Evolutionary conservation across 2,797 vertebrate genomes (phyloP).

Genomic region (Microctenopoma lineatum): DNA sequence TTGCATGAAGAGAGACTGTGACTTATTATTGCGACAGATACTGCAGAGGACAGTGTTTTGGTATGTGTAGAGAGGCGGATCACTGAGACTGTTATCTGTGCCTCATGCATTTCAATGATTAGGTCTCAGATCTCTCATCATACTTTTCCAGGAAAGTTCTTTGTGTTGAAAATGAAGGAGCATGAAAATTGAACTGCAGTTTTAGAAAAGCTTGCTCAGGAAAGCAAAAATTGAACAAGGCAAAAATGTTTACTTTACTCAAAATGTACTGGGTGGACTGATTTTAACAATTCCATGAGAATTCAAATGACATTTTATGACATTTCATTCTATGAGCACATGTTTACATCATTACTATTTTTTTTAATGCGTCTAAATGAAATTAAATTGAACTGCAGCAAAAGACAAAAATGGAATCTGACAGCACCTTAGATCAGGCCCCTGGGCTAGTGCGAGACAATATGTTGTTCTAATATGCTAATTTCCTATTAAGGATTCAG

Average conservation of each 20-base stretch:
- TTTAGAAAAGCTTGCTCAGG: conserved; percentile 7
- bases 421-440: conserved; percentile 64
- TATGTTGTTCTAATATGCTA: conserved; percentile 80
- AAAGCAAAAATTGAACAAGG: neutral
- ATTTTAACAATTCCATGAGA: conserved; percentile 31
- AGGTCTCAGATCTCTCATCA: conserved; percentile 32
- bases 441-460: conserved; percentile 72
- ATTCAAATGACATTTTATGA: conserved; percentile 30
- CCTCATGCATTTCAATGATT: conserved; percentile 58
- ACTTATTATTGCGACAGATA: conserved; percentile 69
- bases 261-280: conserved; percentile 25
- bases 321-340: conserved; percentile 15
- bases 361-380: conserved; percentile 26
- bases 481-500: conserved; percentile 77
- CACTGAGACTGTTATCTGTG: conserved; percentile 49
- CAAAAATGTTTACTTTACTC: conserved; percentile 4
- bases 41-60: conserved; percentile 57
- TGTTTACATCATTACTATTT: conserved; percentile 8
- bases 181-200: neutral
- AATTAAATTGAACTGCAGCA: conserved; percentile 43
- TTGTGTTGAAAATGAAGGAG: neutral
- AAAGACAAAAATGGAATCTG: conserved; percentile 64
- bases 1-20: conserved; percentile 63
- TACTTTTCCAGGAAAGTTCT: conserved; percentile 32
- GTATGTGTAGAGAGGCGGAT: conserved; percentile 29